Conservation (phyloP, 2,888 invertebrate species). For the Drymonia ruficornis region DNA sequence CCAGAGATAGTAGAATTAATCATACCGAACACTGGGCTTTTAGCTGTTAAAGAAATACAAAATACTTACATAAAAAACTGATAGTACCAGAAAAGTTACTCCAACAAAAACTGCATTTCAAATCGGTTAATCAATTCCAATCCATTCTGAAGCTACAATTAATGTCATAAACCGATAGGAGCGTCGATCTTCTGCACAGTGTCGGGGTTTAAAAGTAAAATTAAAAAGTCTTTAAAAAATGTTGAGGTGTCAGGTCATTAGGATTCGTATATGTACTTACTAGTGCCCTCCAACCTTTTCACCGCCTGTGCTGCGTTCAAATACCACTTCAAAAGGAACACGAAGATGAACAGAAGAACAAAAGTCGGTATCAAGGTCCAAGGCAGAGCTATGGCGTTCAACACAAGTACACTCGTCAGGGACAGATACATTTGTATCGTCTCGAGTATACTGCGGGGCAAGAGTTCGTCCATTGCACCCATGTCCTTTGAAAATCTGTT, state of each 20-base stretch:
- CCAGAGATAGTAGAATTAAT: constrained; percentile 90
- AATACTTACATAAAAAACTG: background rate
- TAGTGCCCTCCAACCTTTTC: constrained; percentile 89
- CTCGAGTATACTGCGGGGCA: constrained; percentile 88
- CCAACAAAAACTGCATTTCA: no score
- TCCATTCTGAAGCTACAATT: no score
- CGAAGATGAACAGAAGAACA: constrained; percentile 82
- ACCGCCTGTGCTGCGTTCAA: constrained; percentile 90
- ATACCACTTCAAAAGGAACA: constrained; percentile 87
- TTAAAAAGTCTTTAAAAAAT: no score
- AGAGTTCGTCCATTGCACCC: constrained; percentile 90
- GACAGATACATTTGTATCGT: constrained; percentile 82
- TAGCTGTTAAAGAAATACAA: constrained; percentile 78
- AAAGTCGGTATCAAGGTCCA: constrained; percentile 73
- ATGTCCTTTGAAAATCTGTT: constrained; percentile 94
- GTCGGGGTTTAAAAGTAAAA: no score
- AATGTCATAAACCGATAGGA: no score
- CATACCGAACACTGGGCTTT: constrained; percentile 92
- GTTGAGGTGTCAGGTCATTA: background rate
- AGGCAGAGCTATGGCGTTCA: constrained; percentile 71
- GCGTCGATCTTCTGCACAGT: no score
- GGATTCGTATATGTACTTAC: constrained; percentile 63
- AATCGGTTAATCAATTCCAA: no score
- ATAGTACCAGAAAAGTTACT: no score
- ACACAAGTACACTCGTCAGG: constrained; percentile 61